A percentile compares a stretch with the other conserved stretches of the same genome.
phyloP scores from a whole-genome alignment of 2,888 invertebrate species.

The Erebia aethiops region DNA sequence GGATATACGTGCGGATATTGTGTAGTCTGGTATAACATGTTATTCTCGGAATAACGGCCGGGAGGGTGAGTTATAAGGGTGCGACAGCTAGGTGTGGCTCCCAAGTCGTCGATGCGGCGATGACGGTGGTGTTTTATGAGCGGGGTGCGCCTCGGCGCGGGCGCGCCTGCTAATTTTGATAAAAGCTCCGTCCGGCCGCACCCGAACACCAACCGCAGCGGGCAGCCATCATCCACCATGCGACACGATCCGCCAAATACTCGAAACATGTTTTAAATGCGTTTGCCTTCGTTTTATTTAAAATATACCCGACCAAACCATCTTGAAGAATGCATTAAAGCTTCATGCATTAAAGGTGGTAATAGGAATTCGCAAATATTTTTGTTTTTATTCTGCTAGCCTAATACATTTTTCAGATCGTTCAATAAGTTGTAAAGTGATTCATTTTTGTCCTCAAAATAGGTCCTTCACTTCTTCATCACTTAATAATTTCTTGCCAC shows the following conservation, averaged over 20 bases:
- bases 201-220: constrained; percentile 54
- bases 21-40: constrained; percentile 28
- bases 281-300: neutral
- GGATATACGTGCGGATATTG: constrained; percentile 28
- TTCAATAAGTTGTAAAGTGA: too few relatives aligned
- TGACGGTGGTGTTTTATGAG: constrained; percentile 78
- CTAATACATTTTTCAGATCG: too few relatives aligned
- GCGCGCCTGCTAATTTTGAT: constrained; percentile 81
- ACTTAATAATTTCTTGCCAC: too few relatives aligned
- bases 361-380: too few relatives aligned
- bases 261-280: neutral
- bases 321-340: neutral
- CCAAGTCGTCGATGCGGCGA: constrained; percentile 64
- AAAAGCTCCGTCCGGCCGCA: constrained; percentile 79
- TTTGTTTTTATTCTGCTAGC: too few relatives aligned
- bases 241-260: constrained; percentile 39
- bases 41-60: constrained; percentile 33
- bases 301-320: too few relatives aligned
- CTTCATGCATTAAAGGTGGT: too few relatives aligned
- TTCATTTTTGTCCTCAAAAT: too few relatives aligned
- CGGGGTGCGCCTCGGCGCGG: constrained; percentile 71
- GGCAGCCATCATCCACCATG: constrained; percentile 55
- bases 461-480: too few relatives aligned
- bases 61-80: constrained; percentile 64
- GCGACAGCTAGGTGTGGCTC: constrained; percentile 73